Base-by-base conservation (phyloP, 2,113 vertebrate species). In the Gobiocypris rarus region DNA sequence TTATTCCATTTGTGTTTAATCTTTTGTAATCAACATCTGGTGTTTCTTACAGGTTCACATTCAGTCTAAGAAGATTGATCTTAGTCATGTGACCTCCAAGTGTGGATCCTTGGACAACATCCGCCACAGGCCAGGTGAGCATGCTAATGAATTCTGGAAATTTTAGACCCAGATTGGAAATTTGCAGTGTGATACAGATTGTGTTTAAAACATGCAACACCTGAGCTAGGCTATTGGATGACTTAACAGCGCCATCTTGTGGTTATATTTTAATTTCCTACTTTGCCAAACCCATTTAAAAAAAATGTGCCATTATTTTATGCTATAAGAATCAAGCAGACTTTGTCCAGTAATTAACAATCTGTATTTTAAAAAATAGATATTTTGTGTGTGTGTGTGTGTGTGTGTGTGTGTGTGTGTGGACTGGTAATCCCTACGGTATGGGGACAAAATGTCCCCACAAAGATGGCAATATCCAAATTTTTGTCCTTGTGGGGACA, bases 31-130 rank as follows among this genome's bases (percentile, higher is more conserved):
- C n/a, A 73, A 17, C 1, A 13, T 67, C 6, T 54, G 91, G 22
- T 88, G 81, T 83, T 90, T 89, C 76, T 86, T 52, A 88, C 91
- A 99, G 97, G 93, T 99, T 81, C 96, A 96, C 78, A 99, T 99
- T 77, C 96, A 97, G 90, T 97, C 95, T 84, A 99, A 99, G 96
- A 99, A 99, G 95, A 98, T 99, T 3, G 97, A 99, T 87, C 88
- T 99, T 91, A 99, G 98, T 92, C 97, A 99, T 5, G 96, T 99
- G 91, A 98, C 97, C 89, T 99, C 98, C 71, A 99, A 99, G 91
- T 99, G 98, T 89, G 98, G 98, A 85, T 99, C 98, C 0, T 93
- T 99, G 88, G 97, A 96, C 94, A 99, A 99, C 86, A 99, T 99
- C 86, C 97, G 96, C 89, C 97, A 99, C 90, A 96, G 96, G 80